Base-by-base conservation (phyloP, 2,888 invertebrate species). In the Drosophila antonietae region DNA sequence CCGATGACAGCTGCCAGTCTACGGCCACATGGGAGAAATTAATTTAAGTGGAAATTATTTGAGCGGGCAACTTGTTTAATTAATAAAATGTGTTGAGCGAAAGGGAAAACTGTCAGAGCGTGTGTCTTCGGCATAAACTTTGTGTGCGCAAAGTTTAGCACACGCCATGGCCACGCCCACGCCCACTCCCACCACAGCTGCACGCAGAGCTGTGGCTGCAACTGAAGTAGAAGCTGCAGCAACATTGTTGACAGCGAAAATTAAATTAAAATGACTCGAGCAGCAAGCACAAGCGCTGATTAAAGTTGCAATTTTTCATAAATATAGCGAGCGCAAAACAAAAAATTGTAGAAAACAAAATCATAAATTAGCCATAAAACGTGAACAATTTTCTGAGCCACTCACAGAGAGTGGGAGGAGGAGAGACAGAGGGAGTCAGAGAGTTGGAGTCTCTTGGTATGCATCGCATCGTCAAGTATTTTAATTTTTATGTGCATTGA, bases 11-110 rank as follows among this genome's bases (percentile, higher is more conserved):
- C 89, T 87, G 84, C 75, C 83, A 68, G 81, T 75, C 73, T 73
- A 55, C 58, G 66, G 75, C 81, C 87, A 88, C 85, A 85, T 79
- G 79, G 79, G 83, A 81, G 72, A 89, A 81, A 88, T 86, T 89
- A 88, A 89, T 89, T 89, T 75, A 71, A 85, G 88, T 85, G 90
- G 73, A 88, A 86, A 88, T 79, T 88, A 83, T 88, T 88, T 79
- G 82, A 69, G 70, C 68, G 75, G 77, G 72, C 70, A 85, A 89
- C 79, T 86, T 89, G 81, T 72, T 86, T 89, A 86, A 86, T 86
- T 86, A 86, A 89, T 88, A 86, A 86, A 89, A 77, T 81, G 68
- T 74, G 60, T 49, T 23, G 64, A 51, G 80, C 56, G 20, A 59
- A 44, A 23, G 53, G 86, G 65, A 65, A 83, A 73, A 73, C 86